Percentiles rank a stretch among this genome's conserved stretches.
phyloP scores from a whole-genome alignment of 2,113 vertebrate species.

The Capra hircus region DNA sequence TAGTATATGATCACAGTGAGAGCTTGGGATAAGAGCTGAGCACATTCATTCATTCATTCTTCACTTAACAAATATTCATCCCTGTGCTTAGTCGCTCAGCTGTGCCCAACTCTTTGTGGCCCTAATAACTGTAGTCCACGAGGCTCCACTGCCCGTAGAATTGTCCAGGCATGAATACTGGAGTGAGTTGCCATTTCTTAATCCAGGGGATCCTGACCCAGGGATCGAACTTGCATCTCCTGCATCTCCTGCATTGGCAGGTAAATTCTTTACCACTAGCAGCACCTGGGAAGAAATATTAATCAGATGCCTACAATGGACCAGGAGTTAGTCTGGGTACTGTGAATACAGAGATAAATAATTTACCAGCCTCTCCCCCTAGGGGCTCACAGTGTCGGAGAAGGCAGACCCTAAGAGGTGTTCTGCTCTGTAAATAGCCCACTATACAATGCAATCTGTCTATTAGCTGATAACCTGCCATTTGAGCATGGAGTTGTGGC shows the following conservation, averaged over 20 bases:
- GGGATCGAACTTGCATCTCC: accelerated
- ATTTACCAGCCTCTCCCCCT: background rate
- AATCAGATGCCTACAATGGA: background rate
- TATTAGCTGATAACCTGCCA: background rate
- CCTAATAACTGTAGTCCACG: background rate
- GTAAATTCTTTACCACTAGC: background rate
- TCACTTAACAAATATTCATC: background rate
- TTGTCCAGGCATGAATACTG: background rate
- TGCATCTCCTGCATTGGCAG: background rate
- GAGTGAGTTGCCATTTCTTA: background rate
- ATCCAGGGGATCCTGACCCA: background rate
- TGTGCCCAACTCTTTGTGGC: background rate
- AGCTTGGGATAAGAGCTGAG: background rate
- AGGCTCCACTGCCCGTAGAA: background rate
- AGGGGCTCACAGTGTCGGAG: background rate
- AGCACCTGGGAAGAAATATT: background rate
- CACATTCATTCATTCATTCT: background rate
- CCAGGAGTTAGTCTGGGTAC: background rate
- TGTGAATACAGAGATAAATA: background rate
- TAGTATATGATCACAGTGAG: background rate
- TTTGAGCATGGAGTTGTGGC: background rate
- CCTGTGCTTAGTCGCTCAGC: accelerated
- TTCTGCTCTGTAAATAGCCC: background rate
- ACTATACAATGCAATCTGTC: background rate
- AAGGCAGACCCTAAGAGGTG: background rate